phyloP scores from a whole-genome alignment of 1,140 invertebrate genomes.

The Stegodyphus dumicola region DNA sequence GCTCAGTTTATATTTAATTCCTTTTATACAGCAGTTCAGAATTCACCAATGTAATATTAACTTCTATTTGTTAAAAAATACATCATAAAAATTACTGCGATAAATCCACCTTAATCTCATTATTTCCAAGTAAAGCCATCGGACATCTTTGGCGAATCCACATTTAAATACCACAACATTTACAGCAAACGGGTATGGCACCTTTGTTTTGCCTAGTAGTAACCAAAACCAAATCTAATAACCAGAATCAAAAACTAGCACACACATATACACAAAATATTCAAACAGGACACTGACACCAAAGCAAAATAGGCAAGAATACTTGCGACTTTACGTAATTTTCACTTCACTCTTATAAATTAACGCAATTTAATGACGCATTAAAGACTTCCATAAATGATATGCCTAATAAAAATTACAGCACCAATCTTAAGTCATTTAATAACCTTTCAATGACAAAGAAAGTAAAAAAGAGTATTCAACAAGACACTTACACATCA shows the following conservation, averaged over 20 bases:
- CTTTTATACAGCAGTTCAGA: no score
- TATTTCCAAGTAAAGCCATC: no score
- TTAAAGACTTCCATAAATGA: background rate
- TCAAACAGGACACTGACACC: background rate
- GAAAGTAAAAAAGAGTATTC: no score
- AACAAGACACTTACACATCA: no score
- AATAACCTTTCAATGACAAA: background rate
- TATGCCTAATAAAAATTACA: background rate
- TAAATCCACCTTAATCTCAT: no score
- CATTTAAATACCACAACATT: background rate
- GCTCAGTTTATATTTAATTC: no score
- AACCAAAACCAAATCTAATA: constrained; percentile 11
- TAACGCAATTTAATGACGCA: background rate
- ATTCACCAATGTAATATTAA: no score
- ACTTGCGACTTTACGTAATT: no score
- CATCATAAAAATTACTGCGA: no score
- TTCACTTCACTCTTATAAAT: no score
- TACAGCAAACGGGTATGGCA: constrained; percentile 13
- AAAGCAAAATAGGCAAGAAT: background rate
- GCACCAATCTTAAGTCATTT: background rate
- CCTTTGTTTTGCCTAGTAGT: background rate
- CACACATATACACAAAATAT: background rate
- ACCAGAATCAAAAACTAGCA: background rate
- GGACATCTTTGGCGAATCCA: no score
- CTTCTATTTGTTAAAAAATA: no score